phyloP scores from a whole-genome alignment of 2,888 invertebrate species.

The Limnephilus marmoratus region DNA sequence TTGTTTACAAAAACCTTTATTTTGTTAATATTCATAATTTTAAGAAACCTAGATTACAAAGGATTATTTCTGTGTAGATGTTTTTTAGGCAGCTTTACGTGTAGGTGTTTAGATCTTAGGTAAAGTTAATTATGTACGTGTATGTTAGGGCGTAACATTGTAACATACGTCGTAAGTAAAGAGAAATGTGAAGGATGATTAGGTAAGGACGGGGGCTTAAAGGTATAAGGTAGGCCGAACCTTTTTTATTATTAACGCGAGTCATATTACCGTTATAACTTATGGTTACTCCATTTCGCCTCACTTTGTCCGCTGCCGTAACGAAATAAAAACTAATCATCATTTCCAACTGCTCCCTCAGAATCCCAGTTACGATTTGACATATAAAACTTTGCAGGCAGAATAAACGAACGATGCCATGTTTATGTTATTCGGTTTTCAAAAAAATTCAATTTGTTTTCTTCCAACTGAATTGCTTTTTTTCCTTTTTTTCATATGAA shows the following conservation, averaged over 20 bases:
- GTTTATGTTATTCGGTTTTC: background rate
- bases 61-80: too few species aligned
- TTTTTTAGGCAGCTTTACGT: background rate
- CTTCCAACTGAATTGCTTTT: too few species aligned
- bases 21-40: too few species aligned
- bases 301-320: conserved; percentile 25
- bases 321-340: conserved; percentile 54
- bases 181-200: background rate
- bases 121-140: background rate
- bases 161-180: background rate
- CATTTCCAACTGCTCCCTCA: conserved; percentile 14
- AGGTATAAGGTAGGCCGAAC: conserved; percentile 34
- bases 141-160: background rate
- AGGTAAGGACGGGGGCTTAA: background rate
- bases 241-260: conserved; percentile 60
- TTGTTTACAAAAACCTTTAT: too few species aligned
- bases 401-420: background rate
- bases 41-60: too few species aligned
- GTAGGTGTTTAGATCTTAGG: background rate
- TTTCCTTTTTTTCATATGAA: too few species aligned
- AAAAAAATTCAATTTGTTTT: too few species aligned
- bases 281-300: conserved; percentile 48
- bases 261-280: conserved; percentile 59
- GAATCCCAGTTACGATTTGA: background rate
- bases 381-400: background rate